Conservation (phyloP, 2,113 vertebrate species). For the Numenius arquata region DNA sequence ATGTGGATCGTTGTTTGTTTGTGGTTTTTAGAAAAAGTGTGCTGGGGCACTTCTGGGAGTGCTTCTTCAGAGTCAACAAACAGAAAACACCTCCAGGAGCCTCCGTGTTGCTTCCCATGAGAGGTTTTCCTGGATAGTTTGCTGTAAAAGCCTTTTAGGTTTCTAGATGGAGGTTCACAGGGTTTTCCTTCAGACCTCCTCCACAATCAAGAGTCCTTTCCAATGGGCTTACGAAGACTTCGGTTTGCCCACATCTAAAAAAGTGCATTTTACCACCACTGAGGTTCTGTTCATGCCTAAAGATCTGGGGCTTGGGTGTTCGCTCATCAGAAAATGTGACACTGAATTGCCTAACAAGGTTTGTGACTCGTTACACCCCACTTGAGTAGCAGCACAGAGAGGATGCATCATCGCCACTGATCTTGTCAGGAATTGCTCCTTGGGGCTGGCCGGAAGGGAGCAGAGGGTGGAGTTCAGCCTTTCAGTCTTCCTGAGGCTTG, state of each 20-base stretch:
- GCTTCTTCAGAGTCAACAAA: conserved; percentile 14
- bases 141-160: background rate
- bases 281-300: background rate
- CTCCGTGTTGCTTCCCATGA: background rate
- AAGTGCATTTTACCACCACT: background rate
- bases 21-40: background rate
- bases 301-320: background rate
- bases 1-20: background rate
- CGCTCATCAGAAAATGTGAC: background rate
- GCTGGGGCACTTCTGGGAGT: background rate
- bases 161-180: background rate
- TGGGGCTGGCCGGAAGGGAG: background rate
- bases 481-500: conserved; percentile 43
- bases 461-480: conserved; percentile 60
- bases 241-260: background rate
- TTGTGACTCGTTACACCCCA: conserved; percentile 8
- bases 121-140: background rate
- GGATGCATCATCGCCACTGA: conserved; percentile 6
- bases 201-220: background rate
- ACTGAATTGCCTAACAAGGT: conserved; percentile 30
- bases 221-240: background rate
- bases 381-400: conserved; percentile 4
- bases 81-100: background rate
- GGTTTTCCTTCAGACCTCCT: conserved; percentile 9
- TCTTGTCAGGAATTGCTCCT: conserved; percentile 1